A percentile compares a stretch with the other conserved stretches of the same genome.
These are phyloP conservation scores for Argyresthia albistria DNA, from an alignment of 2,888 invertebrate genomes.

Conservation along the genomic window DNA sequence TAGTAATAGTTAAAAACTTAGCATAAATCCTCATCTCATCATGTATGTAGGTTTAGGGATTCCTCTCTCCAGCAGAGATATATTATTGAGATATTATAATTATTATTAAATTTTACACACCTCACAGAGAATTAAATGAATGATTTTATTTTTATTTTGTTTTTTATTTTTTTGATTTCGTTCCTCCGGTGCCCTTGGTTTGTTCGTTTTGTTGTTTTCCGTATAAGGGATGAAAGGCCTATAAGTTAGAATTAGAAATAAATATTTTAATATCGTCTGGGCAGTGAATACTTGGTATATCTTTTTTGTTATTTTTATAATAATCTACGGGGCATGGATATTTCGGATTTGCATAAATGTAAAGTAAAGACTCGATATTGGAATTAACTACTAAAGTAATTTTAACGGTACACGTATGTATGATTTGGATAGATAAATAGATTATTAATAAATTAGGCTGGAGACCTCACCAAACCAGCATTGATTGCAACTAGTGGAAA, in stretches of 20 bases:
- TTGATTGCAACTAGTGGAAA: too few relatives aligned
- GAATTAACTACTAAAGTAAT: neutral
- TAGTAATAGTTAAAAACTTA: conserved; percentile 28
- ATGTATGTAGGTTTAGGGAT: conserved; percentile 60
- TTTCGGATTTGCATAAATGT: neutral
- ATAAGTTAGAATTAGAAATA: too few relatives aligned
- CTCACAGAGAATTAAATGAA: conserved; percentile 64
- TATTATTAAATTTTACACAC: conserved; percentile 39
- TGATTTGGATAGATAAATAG: too few relatives aligned
- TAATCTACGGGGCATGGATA: neutral
- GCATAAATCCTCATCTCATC: conserved; percentile 41
- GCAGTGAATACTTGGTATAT: too few relatives aligned
- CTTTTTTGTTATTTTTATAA: too few relatives aligned
- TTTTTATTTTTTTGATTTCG: conserved; percentile 28
- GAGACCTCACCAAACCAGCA: too few relatives aligned
- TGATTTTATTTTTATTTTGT: conserved; percentile 48
- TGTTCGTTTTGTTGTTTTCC: conserved; percentile 4
- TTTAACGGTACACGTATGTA: too few relatives aligned
- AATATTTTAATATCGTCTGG: too few relatives aligned
- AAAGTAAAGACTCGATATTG: neutral
- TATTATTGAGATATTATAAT: conserved; percentile 41
- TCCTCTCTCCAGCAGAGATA: conserved; percentile 49
- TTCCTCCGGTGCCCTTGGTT: conserved; percentile 15
- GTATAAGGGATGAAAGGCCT: too few relatives aligned
- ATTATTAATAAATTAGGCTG: too few relatives aligned